Evolutionary conservation across 1,140 invertebrate species (phyloP).

Genomic region (Drosophila orosa): DNA sequence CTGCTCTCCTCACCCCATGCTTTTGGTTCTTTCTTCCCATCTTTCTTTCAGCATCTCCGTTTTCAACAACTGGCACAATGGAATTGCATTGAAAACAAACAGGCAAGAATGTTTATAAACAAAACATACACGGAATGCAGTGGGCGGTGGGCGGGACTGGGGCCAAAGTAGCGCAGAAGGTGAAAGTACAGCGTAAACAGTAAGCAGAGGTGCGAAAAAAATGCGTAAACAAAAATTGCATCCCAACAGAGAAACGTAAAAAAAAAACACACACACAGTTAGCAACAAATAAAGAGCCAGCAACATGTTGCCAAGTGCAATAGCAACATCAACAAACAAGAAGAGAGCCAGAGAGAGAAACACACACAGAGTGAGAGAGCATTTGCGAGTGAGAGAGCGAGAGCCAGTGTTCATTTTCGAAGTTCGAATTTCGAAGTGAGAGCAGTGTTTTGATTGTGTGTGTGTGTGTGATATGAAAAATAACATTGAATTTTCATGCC

Average conservation of each 20-base stretch:
- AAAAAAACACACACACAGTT: not conserved
- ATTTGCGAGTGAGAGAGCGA: not conserved
- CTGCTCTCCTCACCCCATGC: not conserved
- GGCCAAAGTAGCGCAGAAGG: conserved; percentile 47
- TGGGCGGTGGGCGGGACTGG: conserved; percentile 9
- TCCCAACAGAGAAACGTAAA: conserved; percentile 14
- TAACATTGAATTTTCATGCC: conserved; percentile 61
- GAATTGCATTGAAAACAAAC: conserved; percentile 80
- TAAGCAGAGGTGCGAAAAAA: conserved; percentile 67
- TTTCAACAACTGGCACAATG: conserved; percentile 58
- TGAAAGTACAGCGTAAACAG: conserved; percentile 68
- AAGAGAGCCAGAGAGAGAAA: conserved; percentile 13
- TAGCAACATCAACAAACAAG: conserved; percentile 29
- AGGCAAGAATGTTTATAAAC: conserved; percentile 74
- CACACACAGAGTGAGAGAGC: not conserved
- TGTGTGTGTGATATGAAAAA: conserved; percentile 32
- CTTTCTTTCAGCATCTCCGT: conserved; percentile 20
- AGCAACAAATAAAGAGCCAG: conserved; percentile 34
- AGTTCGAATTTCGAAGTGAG: conserved; percentile 56
- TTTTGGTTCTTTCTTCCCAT: not conserved
- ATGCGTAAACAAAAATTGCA: conserved; percentile 64
- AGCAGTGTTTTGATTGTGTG: not conserved
- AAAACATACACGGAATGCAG: conserved; percentile 60
- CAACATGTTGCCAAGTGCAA: conserved; percentile 44
- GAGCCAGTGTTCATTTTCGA: conserved; percentile 64